Base-by-base conservation (phyloP, 2,797 vertebrate genomes). In the Diplodus puntazzo region DNA sequence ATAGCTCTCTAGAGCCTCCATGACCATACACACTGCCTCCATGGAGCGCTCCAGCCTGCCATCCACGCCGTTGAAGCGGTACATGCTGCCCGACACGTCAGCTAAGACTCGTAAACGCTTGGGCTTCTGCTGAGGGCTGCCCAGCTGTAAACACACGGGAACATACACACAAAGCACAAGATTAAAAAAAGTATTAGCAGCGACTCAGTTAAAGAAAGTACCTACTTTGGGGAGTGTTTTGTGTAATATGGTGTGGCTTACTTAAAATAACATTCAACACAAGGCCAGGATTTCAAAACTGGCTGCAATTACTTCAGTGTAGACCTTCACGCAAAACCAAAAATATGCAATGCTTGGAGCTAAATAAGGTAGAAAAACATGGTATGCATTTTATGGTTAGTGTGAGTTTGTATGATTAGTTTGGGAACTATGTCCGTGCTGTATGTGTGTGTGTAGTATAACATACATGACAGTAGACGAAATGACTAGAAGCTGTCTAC, bases 21-120 rank as follows among this genome's bases (percentile, higher is more conserved):
- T 98, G 79, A 99, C 97, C 98, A 99, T 98, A 57, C 98, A 99
- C 71, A 98, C 97, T 0, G 98, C 97, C 92, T 99, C 98, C 98
- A 99, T 99, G 49, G 97, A 98, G 83, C 98, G 97, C 71, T 99
- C 97, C 80, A 99, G 96, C 2, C 98, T 90, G 1, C 97, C 94
- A 0, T 99, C 98, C 72, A 99, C 96, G 0, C 97, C 97, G 0
- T 99, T 99, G 88, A 99, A 99, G 87, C 97, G 97, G 88, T 99
- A 99, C 98, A 99, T 99, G 92, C 98, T 99, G 52, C 98, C 98
- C 0, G 98, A 99, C 14, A 99, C 95, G 60, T 99, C 98, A 0
- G 95, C 97, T 34, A 99, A 91, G 75, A 99, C 91, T 5, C 97
- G 95, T 18, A 99, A 79, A 0, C 97, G 96, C 79, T 99, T 99